Base-by-base conservation (phyloP, 2,113 vertebrate genomes). In the Semnopithecus entellus region DNA sequence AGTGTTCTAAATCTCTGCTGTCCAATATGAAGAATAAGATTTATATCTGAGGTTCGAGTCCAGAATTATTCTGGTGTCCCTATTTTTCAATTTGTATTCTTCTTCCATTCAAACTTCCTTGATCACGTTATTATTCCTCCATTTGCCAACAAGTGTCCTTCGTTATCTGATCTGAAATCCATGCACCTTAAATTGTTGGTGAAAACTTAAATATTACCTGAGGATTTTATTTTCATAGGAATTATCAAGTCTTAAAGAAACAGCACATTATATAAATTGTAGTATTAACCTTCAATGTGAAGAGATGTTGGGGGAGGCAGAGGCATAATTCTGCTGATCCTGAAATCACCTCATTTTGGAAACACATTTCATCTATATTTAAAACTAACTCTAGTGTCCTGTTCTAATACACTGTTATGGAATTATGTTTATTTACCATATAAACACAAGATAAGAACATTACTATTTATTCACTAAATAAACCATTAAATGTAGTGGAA, bases 391-490 rank as follows among this genome's bases (percentile, higher is more conserved):
- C 30, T 89, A 76, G 13, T 59, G 25, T 43, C 23, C 38, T 40
- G 6, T 75, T 75, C 72, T 43, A 50, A 48, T 38, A 52, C 40
- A 43, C 12, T 35, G 14, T 43, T 81, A 55, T 43, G 8, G 48
- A 94, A 70, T 83, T 88, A 89, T 23, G 3, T 84, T 94, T 78
- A 43, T 68, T 70, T 81, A 30, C 8, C 7, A 32, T 13, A 35
- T 40, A 70, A 95, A 30, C 30, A 68, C 12, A 89, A 66, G 84
- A 79, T n/a, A 83, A 61, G 23, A 76, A 40, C 17, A 96, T 91
- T 17, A 43, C 25, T 91, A 55, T 88, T 97, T 97, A 55, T 55
- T 73, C 91, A 79, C 72, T 85, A 89, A 96, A 79, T 95, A 94
- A 94, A 80, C 32, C 70, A 27, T 81, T 97, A 86, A 52, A 27